Base-by-base conservation (phyloP, 1,140 invertebrate species). In the Paralvinella palmiformis region DNA sequence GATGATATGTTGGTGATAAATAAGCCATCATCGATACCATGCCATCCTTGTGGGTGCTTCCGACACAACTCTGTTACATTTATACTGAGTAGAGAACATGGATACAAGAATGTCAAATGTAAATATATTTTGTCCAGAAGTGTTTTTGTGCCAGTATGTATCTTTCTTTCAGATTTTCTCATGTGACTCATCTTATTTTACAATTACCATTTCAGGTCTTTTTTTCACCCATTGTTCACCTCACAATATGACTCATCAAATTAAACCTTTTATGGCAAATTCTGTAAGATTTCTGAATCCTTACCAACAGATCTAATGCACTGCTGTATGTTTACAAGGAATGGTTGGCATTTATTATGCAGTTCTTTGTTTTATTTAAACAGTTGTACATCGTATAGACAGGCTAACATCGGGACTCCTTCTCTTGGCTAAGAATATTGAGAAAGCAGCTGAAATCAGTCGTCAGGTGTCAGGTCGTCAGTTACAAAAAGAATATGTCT, bases 1-100 rank as follows among this genome's bases (percentile, higher is more conserved):
- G 91, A 96, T 82, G 92, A 98, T 85, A 86, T 98, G 84, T 88
- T 99, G 82, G 96, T 99, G 80, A 91, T 99, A 79, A 95, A 99
- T 87, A 99, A 99, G 88, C 96, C 97, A 74, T 90, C 95, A 78
- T 99, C 96, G 81, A 95, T 99, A 84, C 97, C 97, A 82, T 94
- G 96, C 55, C 95, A 98, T 82, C 94, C 96, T 0, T 98, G 95
- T 81, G 95, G 95, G 59, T 85, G 93, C 65, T 98, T 97, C 79
- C 85, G 95, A 35, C 92, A 96, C 82, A 98, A 98, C 80, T 94
- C 93, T 13, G 89, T 98, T 44, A 90, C 94, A 24, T 96, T 94
- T 78, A 97, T 98, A 69, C 85, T 98, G 68, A 93, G 92, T 69
- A 96, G 96, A 82, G 95, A 98, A 80, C 90, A 93, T 79, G 92